Base-by-base conservation (phyloP, 2,888 invertebrate species). In the Melanargia galathea region DNA sequence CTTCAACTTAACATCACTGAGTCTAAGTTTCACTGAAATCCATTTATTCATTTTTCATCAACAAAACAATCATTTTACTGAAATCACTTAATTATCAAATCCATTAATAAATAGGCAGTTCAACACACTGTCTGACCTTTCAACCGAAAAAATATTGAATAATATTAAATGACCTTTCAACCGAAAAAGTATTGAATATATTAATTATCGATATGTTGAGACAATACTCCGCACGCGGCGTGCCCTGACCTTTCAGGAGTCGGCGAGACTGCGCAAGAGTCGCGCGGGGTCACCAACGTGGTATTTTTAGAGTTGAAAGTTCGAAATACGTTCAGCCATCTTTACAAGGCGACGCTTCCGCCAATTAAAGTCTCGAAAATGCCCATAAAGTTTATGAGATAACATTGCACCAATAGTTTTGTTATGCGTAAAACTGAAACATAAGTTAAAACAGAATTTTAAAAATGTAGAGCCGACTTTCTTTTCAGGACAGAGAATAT, bases 281-380 rank as follows among this genome's bases (percentile, higher is more conserved):
- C 83, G 86, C 77, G 83, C 87, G 90, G 90, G 91, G 91, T 91
- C 92, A 91, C 82, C 81, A 80, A 76, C 76, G 79, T 80, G 82
- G 84, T 92, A 92, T 92, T 92, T 92, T 91, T 92, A 92, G 92
- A 91, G 92, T 92, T 92, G 90, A 92, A 92, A 92, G 92, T 92
- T 92, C 92, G 92, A 88, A 91, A 90, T 90, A 87, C 89, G 83
- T 79, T 84, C 80, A 78, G 80, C 79, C 63, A 68, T 70, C 72
- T 70, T 66, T 61, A 67, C 67, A 67, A 63, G 65, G 64, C 56
- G 66, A 61, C 67, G 71, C 78, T 81, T 81, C 81, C 82, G 79
- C 71, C 70, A 74, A 70, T 72, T 35, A 59, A 57, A 59, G 30
- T 30, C 13, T 52, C 10, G 6, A 11, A 11, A 13, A 52, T 33